Evolutionary conservation across 1,140 invertebrate genomes (phyloP), one percentile per base, ranked within the genome.

Genomic region (Meloidogyne exigua): DNA sequence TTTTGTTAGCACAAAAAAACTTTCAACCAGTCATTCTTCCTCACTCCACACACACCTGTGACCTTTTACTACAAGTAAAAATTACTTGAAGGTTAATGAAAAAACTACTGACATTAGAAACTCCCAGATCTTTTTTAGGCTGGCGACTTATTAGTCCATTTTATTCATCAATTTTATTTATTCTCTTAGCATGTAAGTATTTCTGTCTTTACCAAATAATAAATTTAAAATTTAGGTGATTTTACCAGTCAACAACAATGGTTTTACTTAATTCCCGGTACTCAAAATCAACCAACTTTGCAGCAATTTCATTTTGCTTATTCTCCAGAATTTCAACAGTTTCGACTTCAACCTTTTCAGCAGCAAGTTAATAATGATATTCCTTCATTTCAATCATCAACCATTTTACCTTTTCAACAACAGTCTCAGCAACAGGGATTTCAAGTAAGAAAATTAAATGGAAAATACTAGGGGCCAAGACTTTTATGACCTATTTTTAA

Each of bases 341-440:
- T 57, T 57, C 18, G 49, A n/a, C 49, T 57, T n/a, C 49, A 57
- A 57, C 49, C 49, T n/a, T 57, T n/a, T 57, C 49, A 57, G 21
- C 44, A 49, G 15, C 49, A 57, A n/a, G 49, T 57, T n/a, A 57
- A 57, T 57, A 57, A 57, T 57, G 49, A 57, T n/a, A 57, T 57
- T 7, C 49, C 49, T 57, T 57, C 49, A 57, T 57, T 57, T 57
- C 49, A 57, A 57, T n/a, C 4, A 4, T n/a, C 49, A 57, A 49
- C 44, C 9, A 10, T 39, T 39, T 49, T 49, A 49, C 18, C 49
- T n/a, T 57, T n/a, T 39, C 36, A 39, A 10, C 36, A 4, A n/a
- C 49, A 57, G n/a, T 15, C 15, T 49, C 49, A 57, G n/a, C 44
- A 49, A 49, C 44, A 49, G 18, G 44, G 44, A 49, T 49, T 49